Percentiles rank a stretch among this genome's conserved stretches.
These are phyloP conservation scores for Cololabis saira DNA, from an alignment of 2,113 vertebrate species.

Conservation along the genomic window DNA sequence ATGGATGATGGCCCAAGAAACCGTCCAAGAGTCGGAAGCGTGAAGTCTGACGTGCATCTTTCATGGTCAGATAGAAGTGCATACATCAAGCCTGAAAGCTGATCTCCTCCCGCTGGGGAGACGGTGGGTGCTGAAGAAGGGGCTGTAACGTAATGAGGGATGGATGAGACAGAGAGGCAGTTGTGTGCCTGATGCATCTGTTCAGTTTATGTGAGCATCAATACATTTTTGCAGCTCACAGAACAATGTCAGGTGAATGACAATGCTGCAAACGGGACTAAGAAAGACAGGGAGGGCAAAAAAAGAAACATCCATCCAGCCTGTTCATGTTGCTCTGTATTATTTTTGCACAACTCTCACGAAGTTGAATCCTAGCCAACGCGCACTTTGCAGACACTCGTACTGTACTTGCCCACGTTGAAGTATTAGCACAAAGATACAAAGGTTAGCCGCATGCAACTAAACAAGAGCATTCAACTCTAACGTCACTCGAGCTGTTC, in stretches of 20 bases:
- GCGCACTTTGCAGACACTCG: conserved; percentile 5
- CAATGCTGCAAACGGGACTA: not conserved
- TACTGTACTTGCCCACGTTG: not conserved
- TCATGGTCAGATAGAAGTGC: conserved; percentile 50
- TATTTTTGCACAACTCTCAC: not conserved
- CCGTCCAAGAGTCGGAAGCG: conserved; percentile 27
- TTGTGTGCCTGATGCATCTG: conserved; percentile 31
- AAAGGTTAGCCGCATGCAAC: conserved; percentile 37
- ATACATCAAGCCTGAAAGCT: conserved; percentile 55
- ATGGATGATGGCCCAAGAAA: conserved; percentile 56
- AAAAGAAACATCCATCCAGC: no score
- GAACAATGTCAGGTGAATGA: conserved; percentile 38
- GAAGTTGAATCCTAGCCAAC: conserved; percentile 16
- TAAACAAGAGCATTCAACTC: conserved; percentile 51
- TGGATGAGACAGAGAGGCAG: conserved; percentile 24
- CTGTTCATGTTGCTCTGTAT: no score
- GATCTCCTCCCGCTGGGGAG: conserved; percentile 25
- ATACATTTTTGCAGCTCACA: not conserved
- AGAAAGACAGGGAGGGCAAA: not conserved
- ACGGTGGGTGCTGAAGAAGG: not conserved
- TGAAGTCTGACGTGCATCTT: conserved; percentile 58
- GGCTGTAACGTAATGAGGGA: conserved; percentile 30
- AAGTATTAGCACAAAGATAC: conserved; percentile 10
- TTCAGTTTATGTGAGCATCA: conserved; percentile 21
- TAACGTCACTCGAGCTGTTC: conserved; percentile 46